Conservation (phyloP, 1,140 invertebrate genomes). For the Cyphomyrmex costatus region DNA sequence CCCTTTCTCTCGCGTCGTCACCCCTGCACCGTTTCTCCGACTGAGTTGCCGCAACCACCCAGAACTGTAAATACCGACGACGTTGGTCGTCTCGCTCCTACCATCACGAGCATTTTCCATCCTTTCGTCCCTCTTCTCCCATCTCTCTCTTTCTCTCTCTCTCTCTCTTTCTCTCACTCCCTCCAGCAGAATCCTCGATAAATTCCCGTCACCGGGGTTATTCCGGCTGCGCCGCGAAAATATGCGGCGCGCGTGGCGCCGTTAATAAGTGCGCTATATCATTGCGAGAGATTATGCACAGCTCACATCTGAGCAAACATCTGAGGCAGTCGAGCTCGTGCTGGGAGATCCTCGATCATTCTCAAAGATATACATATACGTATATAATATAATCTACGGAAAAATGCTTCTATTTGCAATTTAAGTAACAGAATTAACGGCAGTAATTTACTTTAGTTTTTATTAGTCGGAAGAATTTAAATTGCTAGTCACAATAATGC, state of each 20-base stretch:
- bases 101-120: background rate
- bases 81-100: conserved; percentile 39
- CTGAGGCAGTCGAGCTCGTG: background rate
- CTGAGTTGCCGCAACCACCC: conserved; percentile 54
- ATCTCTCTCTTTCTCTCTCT: conserved; percentile 5
- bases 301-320: conserved; percentile 60
- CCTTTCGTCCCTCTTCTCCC: background rate
- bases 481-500: background rate
- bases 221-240: conserved; percentile 69
- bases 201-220: conserved; percentile 68
- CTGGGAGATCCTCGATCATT: conserved; percentile 25
- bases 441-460: background rate
- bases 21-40: conserved; percentile 53
- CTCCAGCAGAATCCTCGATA: conserved; percentile 65
- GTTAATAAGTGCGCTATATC: conserved; percentile 60
- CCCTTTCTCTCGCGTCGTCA: background rate
- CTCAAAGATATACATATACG: background rate
- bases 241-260: conserved; percentile 63
- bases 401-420: background rate
- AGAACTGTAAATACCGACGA: conserved; percentile 66
- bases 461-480: background rate
- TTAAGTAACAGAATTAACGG: background rate
- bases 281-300: conserved; percentile 52
- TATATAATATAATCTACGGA: background rate
- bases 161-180: background rate